Base-by-base conservation (phyloP, 2,888 invertebrate species). In the Ichneumoninae sp. region DNA sequence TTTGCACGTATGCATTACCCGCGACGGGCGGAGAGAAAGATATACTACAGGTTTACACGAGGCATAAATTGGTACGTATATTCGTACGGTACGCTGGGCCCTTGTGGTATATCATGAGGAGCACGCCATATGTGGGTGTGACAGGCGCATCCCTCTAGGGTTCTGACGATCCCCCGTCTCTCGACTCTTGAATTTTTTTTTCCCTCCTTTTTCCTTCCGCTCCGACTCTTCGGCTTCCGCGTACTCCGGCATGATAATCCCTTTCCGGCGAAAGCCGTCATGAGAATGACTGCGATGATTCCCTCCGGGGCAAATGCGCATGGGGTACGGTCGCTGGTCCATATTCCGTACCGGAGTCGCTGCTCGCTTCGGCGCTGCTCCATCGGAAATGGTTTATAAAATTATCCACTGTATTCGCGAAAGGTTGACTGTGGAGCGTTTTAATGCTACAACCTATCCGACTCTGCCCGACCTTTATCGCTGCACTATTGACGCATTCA, bases 41-140 rank as follows among this genome's bases (percentile, higher is more conserved):
- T 30, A 40, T 50, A 50, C 19, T 66, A 74, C 50, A 33, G 40
- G 40, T 19, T 63, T 54, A 36, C 68, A 60, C 76, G 75, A 68
- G 60, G 73, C 70, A 76, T 47, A 75, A 71, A 36, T 52, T 22
- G 75, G 50, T 76, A 70, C 74, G 71, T 78, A 79, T 73, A 79
- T 85, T 74, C 74, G 65, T 85, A 71, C 26, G 44, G 74, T 79
- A 79, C 60, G 63, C 57, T 60, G 47, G 78, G 66, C 44, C 44
- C 60, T 68, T 13, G 73, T 69, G 30, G 36, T 87, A 77, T 86
- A 83, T 89, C 88, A 88, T 88, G 87, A 83, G 86, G 88, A 87
- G 87, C 92, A 92, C 90, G 92, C 91, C 87, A 92, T 91, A 91
- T 89, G 91, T 91, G 90, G 92, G 92, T 91, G 92, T 88, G 91